Conservation (phyloP, 2,797 vertebrate species). For the Melanotaenia maccullochi region DNA sequence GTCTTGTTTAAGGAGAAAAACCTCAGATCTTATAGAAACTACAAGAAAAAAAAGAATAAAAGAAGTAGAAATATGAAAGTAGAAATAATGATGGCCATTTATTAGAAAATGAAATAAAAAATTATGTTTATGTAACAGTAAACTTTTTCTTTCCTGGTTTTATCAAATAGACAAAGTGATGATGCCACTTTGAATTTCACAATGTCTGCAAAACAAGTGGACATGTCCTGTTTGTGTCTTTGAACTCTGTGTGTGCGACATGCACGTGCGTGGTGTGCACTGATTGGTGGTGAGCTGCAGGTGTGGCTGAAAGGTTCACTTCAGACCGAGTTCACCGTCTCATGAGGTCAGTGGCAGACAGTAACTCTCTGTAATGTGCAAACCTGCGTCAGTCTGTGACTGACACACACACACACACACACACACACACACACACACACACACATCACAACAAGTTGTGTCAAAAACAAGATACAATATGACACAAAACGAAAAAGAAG, state of each 20-base stretch:
- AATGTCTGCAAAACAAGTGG: constrained; percentile 12
- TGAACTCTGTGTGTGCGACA: constrained; percentile 19
- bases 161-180: background rate
- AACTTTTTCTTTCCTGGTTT: background rate
- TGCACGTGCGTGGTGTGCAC: constrained; percentile 2
- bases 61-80: background rate
- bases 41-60: background rate
- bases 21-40: no score
- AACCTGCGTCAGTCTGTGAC: background rate
- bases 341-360: background rate
- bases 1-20: no score
- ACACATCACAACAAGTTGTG: background rate
- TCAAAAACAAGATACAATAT: no score
- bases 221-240: background rate
- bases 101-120: background rate
- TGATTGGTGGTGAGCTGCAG: constrained; percentile 53
- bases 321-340: background rate
- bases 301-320: constrained; percentile 39
- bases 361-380: background rate
- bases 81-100: background rate
- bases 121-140: background rate
- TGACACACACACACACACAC: background rate
- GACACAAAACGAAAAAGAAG: no score
- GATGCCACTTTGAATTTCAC: no score
- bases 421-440: background rate